Evolutionary conservation across 2,888 invertebrate species (phyloP), one percentile per base, ranked within the genome.

Genomic region (Leucophenga montana): DNA sequence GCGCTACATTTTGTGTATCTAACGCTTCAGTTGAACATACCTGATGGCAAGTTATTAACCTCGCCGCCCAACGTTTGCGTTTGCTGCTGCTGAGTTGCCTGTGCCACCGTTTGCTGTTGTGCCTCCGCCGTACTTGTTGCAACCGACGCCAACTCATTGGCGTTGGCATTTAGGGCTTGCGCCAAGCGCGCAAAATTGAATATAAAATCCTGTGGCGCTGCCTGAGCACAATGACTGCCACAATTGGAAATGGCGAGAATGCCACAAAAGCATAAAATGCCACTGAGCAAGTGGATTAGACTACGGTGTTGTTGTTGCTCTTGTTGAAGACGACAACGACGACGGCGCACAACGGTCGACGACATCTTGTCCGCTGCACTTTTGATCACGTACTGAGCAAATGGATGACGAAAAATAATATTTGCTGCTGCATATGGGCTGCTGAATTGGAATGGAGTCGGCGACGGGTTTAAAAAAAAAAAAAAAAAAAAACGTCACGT

Each of bases 361-460:
- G 9, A 74, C 57, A 56, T 74, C 61, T 61, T 61, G 44, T 39
- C 18, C 44, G 61, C 39, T 61, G 61, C 61, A 61, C 61, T 61
- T 61, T 39, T 44, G 18, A 39, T 44, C 39, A 44, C 39, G 61
- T 61, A 61, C 61, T 61, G 61, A 61, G 11, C 39, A 22, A 14
- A 11, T n/a, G 2, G n/a, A 57, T 27, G 31, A 57, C 57, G 31
- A 31, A 57, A 31, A 53, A 53, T 53, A 14, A 16, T n/a, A 1
- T 11, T 39, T 5, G 8, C 11, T 39, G 8, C 11, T 39, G 39
- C 39, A 53, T 20, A 18, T 53, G 53, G 53, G n/a, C n/a, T n/a
- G n/a, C 53, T 9, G 18, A 53, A 53, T 18, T 53, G 16, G 4
- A 39, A 39, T 20, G 53, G 53, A 16, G 20, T 53, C 39, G 39